phyloP scores from a whole-genome alignment of 2,888 invertebrate species.

The Pachydiplax longipennis region DNA sequence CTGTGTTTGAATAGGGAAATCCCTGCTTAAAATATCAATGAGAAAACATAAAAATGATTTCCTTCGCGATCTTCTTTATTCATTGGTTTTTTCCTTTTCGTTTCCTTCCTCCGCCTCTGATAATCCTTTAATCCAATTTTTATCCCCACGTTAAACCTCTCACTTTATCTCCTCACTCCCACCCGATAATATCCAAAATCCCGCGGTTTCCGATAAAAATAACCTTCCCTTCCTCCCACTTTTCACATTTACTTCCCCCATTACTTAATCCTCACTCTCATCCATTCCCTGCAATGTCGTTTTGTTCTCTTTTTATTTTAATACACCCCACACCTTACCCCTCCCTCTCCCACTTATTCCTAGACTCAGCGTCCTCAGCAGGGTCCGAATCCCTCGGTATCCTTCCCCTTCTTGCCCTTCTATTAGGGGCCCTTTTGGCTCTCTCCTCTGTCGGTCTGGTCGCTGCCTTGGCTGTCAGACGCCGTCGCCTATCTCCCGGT shows the following conservation, averaged over 20 bases:
- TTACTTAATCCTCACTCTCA: neutral
- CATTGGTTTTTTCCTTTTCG: too few relatives aligned
- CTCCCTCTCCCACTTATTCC: neutral
- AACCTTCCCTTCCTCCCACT: neutral
- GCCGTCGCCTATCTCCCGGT: neutral
- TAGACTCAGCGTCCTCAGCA: constrained; percentile 9
- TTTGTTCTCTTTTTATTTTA: neutral
- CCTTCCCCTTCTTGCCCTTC: neutral
- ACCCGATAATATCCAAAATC: neutral
- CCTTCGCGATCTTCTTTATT: too few relatives aligned
- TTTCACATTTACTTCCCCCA: neutral
- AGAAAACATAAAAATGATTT: too few relatives aligned
- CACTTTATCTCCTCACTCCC: neutral
- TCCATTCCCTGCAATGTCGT: neutral
- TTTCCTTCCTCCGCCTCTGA: too few relatives aligned
- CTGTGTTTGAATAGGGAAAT: too few relatives aligned
- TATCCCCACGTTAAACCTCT: neutral
- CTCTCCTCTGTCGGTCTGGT: constrained; percentile 8
- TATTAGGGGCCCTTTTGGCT: neutral
- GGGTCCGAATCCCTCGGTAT: neutral
- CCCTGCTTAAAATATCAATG: too few relatives aligned
- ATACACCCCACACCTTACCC: neutral
- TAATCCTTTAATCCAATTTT: neutral
- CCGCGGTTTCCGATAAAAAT: neutral
- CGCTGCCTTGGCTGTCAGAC: constrained; percentile 12